Evolutionary conservation across 2,888 invertebrate genomes (phyloP).

Genomic region (Synanthedon vespiformis): DNA sequence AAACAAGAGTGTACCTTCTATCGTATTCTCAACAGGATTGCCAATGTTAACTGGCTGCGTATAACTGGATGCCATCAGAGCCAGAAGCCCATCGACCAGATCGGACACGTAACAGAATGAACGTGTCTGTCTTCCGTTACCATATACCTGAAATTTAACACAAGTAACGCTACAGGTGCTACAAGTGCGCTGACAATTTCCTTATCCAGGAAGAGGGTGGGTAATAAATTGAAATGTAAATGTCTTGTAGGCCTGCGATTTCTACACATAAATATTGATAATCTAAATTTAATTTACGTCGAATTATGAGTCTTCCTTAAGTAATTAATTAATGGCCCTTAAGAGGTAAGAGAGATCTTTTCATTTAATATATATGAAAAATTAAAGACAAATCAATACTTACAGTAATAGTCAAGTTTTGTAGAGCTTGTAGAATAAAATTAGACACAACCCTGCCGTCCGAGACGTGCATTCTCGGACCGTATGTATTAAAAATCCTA

Average conservation of each 20-base stretch:
- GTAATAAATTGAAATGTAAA: too few relatives aligned
- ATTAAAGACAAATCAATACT: conserved; percentile 19
- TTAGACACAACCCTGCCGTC: conserved; percentile 99
- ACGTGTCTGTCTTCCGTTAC: conserved; percentile 89
- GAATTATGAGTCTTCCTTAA: too few relatives aligned
- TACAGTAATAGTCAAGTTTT: conserved; percentile 94
- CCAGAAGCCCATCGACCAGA: conserved; percentile 92
- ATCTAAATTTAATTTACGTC: too few relatives aligned
- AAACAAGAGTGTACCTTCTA: conserved; percentile 75
- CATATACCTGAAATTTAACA: conserved; percentile 75
- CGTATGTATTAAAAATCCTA: conserved; percentile 98
- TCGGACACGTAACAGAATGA: conserved; percentile 99
- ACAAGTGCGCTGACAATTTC: too few relatives aligned
- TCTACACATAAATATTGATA: too few relatives aligned
- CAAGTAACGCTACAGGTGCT: too few relatives aligned
- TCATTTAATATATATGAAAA: conserved; percentile 4
- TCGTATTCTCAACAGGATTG: conserved; percentile 98
- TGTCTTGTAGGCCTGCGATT: too few relatives aligned
- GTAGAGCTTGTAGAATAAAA: conserved; percentile 96
- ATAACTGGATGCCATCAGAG: conserved; percentile 94
- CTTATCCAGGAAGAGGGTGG: too few relatives aligned
- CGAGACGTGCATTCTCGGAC: conserved; percentile 98
- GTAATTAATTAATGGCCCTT: not conserved
- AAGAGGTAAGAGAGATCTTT: not conserved
- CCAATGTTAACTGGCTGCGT: conserved; percentile 95